Percentiles rank a stretch among this genome's conserved stretches.
Conservation (phyloP, 2,113 vertebrate genomes). For the Dromiciops gliroides region DNA sequence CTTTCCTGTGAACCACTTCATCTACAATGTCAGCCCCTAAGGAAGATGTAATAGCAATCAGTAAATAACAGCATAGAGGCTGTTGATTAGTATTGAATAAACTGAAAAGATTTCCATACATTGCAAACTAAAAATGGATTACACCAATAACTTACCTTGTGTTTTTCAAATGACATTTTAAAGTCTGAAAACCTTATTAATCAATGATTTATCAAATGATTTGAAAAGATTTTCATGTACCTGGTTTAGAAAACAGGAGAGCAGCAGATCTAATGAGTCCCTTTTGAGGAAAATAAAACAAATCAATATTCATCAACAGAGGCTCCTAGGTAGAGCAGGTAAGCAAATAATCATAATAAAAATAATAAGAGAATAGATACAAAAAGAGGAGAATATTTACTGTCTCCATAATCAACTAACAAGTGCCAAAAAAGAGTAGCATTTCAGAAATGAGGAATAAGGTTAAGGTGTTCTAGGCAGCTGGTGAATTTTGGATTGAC, state of each 20-base stretch:
- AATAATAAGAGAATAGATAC: not conserved
- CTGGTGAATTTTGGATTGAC: conserved; percentile 7
- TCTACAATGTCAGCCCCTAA: conserved; percentile 57
- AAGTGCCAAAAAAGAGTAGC: not conserved
- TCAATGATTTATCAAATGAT: conserved; percentile 14
- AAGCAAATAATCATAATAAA: not conserved
- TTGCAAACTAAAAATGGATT: conserved; percentile 65
- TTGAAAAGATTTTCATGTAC: conserved; percentile 47
- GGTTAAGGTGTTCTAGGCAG: conserved; percentile 42
- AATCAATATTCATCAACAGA: conserved; percentile 54
- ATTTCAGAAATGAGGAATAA: conserved; percentile 28
- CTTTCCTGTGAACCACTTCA: conserved; percentile 60
- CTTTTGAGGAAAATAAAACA: conserved; percentile 41
- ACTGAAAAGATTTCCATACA: conserved; percentile 63
- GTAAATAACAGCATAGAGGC: conserved; percentile 64
- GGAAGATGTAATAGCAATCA: conserved; percentile 64
- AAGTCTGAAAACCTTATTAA: conserved; percentile 64
- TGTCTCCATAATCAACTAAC: not conserved
- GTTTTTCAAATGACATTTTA: conserved; percentile 63
- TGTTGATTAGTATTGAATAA: conserved; percentile 74
- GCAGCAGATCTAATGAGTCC: not conserved
- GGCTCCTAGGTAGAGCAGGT: not conserved
- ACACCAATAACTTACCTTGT: conserved; percentile 44
- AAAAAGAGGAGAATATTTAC: not conserved
- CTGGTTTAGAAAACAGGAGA: conserved; percentile 57